These are phyloP conservation scores for Cheirogaleus major DNA, from an alignment of 2,797 vertebrate species.

Conservation along the genomic window DNA sequence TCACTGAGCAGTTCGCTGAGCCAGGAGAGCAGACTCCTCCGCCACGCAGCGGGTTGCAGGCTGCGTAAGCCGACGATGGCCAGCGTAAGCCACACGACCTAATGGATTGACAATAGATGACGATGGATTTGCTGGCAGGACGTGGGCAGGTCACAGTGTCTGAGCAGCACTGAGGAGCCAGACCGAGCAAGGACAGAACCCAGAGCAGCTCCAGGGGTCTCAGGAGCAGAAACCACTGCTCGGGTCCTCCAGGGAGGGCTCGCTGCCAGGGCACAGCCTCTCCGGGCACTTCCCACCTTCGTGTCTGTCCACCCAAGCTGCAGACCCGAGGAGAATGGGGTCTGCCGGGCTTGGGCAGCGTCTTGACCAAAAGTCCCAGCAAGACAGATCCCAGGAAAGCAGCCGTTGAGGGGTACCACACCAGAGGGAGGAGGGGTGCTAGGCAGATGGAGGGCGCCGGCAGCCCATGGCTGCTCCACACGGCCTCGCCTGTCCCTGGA, in stretches of 20 bases:
- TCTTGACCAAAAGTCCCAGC: no score
- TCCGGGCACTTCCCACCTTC: rapidly evolving
- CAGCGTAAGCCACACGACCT: rapidly evolving
- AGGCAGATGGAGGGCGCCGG: rapidly evolving
- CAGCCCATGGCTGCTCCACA: no score
- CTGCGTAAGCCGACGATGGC: rapidly evolving
- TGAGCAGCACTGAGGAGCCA: rapidly evolving
- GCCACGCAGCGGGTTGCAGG: rapidly evolving
- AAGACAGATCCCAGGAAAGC: rapidly evolving
- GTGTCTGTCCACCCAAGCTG: background rate
- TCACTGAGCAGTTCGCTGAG: background rate
- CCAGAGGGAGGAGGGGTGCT: no score
- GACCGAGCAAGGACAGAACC: rapidly evolving
- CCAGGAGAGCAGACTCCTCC: rapidly evolving
- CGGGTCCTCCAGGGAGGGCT: no score
- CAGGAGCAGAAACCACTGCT: rapidly evolving
- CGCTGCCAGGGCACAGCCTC: rapidly evolving
- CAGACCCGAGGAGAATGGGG: background rate
- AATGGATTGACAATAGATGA: background rate
- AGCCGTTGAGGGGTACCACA: rapidly evolving
- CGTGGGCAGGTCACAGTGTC: rapidly evolving
- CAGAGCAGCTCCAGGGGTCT: rapidly evolving
- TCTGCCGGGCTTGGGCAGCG: background rate
- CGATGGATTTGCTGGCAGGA: rapidly evolving
- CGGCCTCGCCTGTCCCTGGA: background rate